Evolutionary conservation across 2,888 invertebrate species (phyloP), one percentile per base, ranked within the genome.

Genomic region (Hartigia nigra): DNA sequence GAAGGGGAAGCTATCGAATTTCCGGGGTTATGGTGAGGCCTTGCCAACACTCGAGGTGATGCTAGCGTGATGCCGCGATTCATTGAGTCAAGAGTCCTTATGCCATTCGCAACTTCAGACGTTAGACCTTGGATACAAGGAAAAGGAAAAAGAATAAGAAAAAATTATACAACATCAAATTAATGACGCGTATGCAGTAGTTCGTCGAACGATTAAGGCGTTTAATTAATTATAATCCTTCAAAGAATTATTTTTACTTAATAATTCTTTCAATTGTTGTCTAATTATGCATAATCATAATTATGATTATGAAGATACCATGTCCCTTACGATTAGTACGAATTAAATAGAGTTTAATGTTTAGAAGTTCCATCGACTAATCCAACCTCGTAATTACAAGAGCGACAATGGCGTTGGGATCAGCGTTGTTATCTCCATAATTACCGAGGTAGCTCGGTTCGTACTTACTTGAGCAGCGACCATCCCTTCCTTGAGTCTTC

Each of bases 381-480:
- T 55, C 2, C 55, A 55, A 55, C 55, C 23, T 55, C 55, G 55
- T 55, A 55, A 55, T 55, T 23, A 23, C 2, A 9, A 5, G 9
- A 55, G 23, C 55, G 23, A 55, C 55, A 55, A 55, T 55, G 55
- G 55, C 23, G 23, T 23, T 9, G 39, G 36, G 11, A 11, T 70
- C 70, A 4, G 31, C 34, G 72, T 72, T 31, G 31, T 12, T 23
- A 34, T 31, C 72, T 31, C 72, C 72, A 31, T 72, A 72, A 32
- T 72, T 72, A 72, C 34, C 23, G 12, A 23, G 9, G 31, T 72
- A 55, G 14, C 55, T 23, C 23, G 55, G 55, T 23, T 36, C 72
- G 31, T 23, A 87, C 92, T 92, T 91, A 96, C 96, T 94, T 96
- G 96, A 70, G 96, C 96, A 55, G 96, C 95, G 74, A 97, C 94